Evolutionary conservation across 2,113 vertebrate species (phyloP), one percentile per base, ranked within the genome.

Genomic region (Cromileptes altivelis): DNA sequence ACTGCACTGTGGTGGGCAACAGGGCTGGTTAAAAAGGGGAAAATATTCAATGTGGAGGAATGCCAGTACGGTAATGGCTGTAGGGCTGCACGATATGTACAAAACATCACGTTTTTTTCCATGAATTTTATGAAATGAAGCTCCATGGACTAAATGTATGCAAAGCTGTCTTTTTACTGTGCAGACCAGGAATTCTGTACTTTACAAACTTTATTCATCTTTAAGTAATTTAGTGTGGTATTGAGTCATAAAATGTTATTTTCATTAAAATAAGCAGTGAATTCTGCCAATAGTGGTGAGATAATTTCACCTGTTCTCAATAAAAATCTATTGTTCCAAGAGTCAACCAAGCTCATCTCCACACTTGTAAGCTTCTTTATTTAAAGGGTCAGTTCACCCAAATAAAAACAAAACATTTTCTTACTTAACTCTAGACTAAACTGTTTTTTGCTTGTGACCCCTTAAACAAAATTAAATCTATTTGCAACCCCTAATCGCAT

Each of bases 1-100:
- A 74, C 33, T 21, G 76, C 79, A 49, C 77, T 42, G 52, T 37
- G 72, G 62, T 81, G 76, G 78, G 70, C 56, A 82, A 53, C 64
- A 4, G 27, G 19, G 23, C 42, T 40, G 68, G 18, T 62, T 75
- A 45, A 60, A 49, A 11, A 74, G 40, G 25, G 60, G 3, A 40
- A 52, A 57, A 60, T 75, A 70, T 81, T 63, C 33, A 64, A 37
- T 40, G 70, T 47, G 68, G 50, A 75, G 55, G 53, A 84, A 86
- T 68, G 63, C 30, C 74, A 71, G 78, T 11, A 55, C 47, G 60
- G 23, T 23, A 42, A 82, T 62, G 70, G 65, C 45, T 76, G 80
- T 18, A 85, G 78, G 78, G 78, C 75, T 87, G 82, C 70, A 37
- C 13, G 25, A 52, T 40, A 67, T 70, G 57, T 80, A 52, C 63